Conservation (phyloP, 1,140 invertebrate species). For the Zaprionus tsacasi region DNA sequence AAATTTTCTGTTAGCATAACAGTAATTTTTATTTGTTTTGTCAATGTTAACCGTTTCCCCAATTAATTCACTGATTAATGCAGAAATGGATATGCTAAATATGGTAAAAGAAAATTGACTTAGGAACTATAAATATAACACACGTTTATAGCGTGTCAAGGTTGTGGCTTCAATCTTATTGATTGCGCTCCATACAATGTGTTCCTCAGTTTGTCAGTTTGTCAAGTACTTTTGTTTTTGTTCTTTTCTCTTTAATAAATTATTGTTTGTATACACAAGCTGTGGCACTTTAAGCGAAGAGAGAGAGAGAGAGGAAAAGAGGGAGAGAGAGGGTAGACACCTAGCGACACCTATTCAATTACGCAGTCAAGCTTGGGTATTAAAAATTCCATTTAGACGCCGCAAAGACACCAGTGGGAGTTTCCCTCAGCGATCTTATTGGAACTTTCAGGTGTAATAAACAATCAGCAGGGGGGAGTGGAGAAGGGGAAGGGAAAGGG, state of each 20-base stretch:
- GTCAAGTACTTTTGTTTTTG: background rate
- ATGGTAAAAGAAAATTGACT: constrained; percentile 3
- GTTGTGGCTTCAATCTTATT: constrained; percentile 49
- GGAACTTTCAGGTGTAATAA: constrained; percentile 34
- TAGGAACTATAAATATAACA: background rate
- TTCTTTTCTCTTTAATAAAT: constrained; percentile 48
- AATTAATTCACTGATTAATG: constrained; percentile 4
- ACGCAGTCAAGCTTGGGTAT: constrained; percentile 36
- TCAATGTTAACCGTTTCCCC: constrained; percentile 10
- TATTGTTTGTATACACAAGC: constrained; percentile 35
- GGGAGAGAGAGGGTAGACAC: background rate
- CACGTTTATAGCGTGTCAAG: constrained; percentile 37
- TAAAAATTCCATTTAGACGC: constrained; percentile 65
- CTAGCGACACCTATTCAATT: constrained; percentile 63
- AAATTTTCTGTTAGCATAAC: too few species aligned
- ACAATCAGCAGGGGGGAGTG: constrained; percentile 14
- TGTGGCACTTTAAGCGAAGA: constrained; percentile 9
- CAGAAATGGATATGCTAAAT: background rate
- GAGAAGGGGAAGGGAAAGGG: too few species aligned
- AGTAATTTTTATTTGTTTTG: background rate
- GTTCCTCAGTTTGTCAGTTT: constrained; percentile 9
- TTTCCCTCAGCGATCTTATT: background rate
- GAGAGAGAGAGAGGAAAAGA: too few species aligned
- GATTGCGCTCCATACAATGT: constrained; percentile 49
- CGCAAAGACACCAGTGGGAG: background rate